Percentiles rank a stretch among this genome's conserved stretches.
Conservation (phyloP, 2,113 vertebrate species). For the Oryzias javanicus region DNA sequence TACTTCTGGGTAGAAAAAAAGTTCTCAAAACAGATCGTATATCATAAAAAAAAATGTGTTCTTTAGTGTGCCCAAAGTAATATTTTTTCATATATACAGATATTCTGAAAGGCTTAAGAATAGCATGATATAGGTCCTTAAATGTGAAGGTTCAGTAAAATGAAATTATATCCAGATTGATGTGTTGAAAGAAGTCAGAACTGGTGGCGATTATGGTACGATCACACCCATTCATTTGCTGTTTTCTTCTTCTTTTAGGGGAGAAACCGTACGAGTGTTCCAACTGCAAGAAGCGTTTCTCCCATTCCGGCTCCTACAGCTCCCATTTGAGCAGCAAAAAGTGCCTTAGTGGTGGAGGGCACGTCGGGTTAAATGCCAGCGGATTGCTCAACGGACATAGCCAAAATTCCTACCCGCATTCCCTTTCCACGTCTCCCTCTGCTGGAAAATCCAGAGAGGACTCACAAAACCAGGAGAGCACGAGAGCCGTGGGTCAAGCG, state of each 20-base stretch:
- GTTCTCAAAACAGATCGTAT: too few relatives aligned
- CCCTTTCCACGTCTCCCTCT: slow-evolving; percentile 68
- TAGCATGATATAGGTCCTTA: not conserved
- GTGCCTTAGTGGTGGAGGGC: slow-evolving; percentile 69
- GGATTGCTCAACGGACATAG: slow-evolving; percentile 62
- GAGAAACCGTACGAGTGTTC: slow-evolving; percentile 84
- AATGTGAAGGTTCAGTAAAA: slow-evolving; percentile 25
- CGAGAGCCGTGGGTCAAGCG: slow-evolving; percentile 17
- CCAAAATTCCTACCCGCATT: slow-evolving; percentile 59
- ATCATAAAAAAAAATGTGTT: too few relatives aligned
- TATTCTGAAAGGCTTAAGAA: too few relatives aligned
- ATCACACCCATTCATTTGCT: slow-evolving; percentile 8
- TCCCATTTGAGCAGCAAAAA: slow-evolving; percentile 85
- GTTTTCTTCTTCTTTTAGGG: slow-evolving; percentile 57
- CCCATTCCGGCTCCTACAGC: slow-evolving; percentile 84
- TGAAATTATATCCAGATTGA: slow-evolving; percentile 44
- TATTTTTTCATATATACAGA: too few relatives aligned
- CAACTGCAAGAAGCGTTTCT: slow-evolving; percentile 84
- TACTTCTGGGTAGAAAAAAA: too few relatives aligned
- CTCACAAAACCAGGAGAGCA: slow-evolving; percentile 46
- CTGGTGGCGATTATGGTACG: not conserved
- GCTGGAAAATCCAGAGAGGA: slow-evolving; percentile 55
- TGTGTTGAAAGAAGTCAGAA: slow-evolving; percentile 18
- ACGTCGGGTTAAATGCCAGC: slow-evolving; percentile 33
- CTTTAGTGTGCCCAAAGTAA: too few relatives aligned